A percentile compares a stretch with the other conserved stretches of the same genome.
These are phyloP conservation scores for Galeruca laticollis DNA, from an alignment of 2,888 invertebrate genomes.

Conservation along the genomic window DNA sequence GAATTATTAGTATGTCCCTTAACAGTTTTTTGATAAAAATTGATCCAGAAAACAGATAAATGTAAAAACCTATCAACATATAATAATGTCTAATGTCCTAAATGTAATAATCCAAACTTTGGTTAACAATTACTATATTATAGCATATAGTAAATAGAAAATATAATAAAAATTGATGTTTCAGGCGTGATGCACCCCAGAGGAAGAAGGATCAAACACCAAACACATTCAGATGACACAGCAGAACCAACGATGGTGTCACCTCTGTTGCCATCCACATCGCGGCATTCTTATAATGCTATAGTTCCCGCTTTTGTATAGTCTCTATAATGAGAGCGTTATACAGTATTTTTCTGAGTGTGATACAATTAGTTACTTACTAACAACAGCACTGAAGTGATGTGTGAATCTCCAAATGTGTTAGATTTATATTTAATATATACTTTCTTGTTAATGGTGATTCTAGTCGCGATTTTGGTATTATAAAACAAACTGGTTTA, in stretches of 20 bases:
- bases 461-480: conserved; percentile 9
- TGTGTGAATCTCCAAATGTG: conserved; percentile 12
- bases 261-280: conserved; percentile 63
- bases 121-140: too few species aligned
- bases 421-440: not conserved
- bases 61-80: too few species aligned
- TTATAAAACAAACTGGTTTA: not conserved
- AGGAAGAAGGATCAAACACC: conserved; percentile 59
- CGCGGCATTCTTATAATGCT: conserved; percentile 64
- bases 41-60: too few species aligned
- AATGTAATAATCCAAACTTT: too few species aligned
- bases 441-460: not conserved
- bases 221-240: conserved; percentile 49
- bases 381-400: conserved; percentile 11
- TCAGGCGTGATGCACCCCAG: conserved; percentile 71
- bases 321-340: not conserved
- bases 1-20: too few species aligned
- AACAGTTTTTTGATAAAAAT: too few species aligned
- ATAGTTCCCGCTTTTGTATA: conserved; percentile 53
- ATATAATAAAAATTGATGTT: conserved; percentile 23
- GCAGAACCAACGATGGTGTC: conserved; percentile 57
- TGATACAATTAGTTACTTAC: conserved; percentile 12
- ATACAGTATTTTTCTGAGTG: conserved; percentile 7
- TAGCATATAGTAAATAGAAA: not conserved
- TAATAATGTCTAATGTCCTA: too few species aligned